Conservation (phyloP, 1,140 invertebrate genomes). For the Branchinecta lindahli region DNA sequence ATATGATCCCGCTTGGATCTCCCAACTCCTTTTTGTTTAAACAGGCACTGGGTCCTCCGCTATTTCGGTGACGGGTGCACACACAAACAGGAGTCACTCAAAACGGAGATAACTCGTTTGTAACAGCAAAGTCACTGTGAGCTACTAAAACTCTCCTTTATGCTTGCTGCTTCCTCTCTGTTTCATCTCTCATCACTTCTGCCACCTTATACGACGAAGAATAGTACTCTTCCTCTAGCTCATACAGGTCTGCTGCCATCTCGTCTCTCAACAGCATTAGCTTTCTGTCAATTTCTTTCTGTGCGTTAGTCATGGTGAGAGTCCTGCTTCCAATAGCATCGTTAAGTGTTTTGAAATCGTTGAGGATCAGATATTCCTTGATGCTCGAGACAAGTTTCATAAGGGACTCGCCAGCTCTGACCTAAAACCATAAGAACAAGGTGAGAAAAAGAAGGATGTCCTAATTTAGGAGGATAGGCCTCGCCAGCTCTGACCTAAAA, state of each 20-base stretch:
- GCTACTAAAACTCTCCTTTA: not conserved
- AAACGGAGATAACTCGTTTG: too few relatives aligned
- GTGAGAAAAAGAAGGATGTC: not conserved
- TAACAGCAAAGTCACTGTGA: too few relatives aligned
- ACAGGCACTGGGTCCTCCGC: too few relatives aligned
- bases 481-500: constrained; percentile 68
- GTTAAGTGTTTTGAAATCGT: constrained; percentile 92
- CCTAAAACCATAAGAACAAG: constrained; percentile 29
- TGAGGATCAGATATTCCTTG: constrained; percentile 89
- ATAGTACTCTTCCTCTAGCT: constrained; percentile 95
- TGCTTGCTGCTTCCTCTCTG: not conserved
- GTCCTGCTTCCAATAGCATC: constrained; percentile 85
- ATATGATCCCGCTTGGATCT: too few relatives aligned
- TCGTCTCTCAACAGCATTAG: constrained; percentile 79
- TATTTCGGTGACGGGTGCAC: too few relatives aligned
- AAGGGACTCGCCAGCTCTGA: constrained; percentile 80
- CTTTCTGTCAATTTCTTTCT: constrained; percentile 84
- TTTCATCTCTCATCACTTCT: constrained; percentile 27
- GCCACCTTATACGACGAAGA: constrained; percentile 67
- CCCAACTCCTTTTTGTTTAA: too few relatives aligned
- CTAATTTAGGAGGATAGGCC: constrained; percentile 34
- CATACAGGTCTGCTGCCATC: constrained; percentile 85
- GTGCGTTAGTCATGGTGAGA: constrained; percentile 69
- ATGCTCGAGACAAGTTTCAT: constrained; percentile 94
- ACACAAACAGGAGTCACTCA: too few relatives aligned